Evolutionary conservation across 2,113 vertebrate genomes (phyloP).

Genomic region (zebrafish (Danio rerio)): DNA sequence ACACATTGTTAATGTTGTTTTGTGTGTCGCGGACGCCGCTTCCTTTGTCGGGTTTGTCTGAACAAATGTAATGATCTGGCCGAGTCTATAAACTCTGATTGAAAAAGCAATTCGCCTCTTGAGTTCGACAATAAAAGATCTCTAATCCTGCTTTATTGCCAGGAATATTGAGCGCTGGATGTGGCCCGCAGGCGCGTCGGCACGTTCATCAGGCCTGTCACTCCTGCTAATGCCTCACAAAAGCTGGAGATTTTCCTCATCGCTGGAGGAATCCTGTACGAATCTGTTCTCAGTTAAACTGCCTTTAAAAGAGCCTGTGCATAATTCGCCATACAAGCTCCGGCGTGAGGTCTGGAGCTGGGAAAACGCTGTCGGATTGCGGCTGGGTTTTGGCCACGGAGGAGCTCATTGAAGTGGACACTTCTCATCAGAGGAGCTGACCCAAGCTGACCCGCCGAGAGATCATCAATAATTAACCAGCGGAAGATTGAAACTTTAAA

Average conservation of each 20-base stretch:
- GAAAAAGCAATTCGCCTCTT: slow-evolving; percentile 66
- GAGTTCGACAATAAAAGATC: slow-evolving; percentile 68
- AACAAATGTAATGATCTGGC: slow-evolving; percentile 70
- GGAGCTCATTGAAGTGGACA: slow-evolving; percentile 72
- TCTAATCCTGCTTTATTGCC: slow-evolving; percentile 74
- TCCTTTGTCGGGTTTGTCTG: slow-evolving; percentile 60
- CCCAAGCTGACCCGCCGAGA: slow-evolving; percentile 71
- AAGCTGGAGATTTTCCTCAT: slow-evolving; percentile 77
- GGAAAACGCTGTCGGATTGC: slow-evolving; percentile 13
- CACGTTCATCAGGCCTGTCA: slow-evolving; percentile 60
- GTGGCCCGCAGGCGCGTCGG: slow-evolving; percentile 68
- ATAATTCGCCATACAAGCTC: slow-evolving; percentile 34
- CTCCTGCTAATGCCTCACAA: slow-evolving; percentile 58
- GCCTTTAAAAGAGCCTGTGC: slow-evolving; percentile 16
- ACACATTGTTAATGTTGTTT: slow-evolving; percentile 55
- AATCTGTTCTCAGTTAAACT: slow-evolving; percentile 21
- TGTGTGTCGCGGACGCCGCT: slow-evolving; percentile 58
- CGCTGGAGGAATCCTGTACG: slow-evolving; percentile 70
- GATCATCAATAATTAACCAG: slow-evolving; percentile 78
- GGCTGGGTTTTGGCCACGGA: slow-evolving; percentile 64
- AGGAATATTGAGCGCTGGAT: slow-evolving; percentile 74
- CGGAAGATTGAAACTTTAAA: slow-evolving; percentile 78
- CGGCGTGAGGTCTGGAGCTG: slow-evolving; percentile 9
- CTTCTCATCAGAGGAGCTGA: slow-evolving; percentile 72
- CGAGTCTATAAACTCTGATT: slow-evolving; percentile 70